These are phyloP conservation scores for Phalloptychus januarius DNA, from an alignment of 2,797 vertebrate species.

Conservation along the genomic window DNA sequence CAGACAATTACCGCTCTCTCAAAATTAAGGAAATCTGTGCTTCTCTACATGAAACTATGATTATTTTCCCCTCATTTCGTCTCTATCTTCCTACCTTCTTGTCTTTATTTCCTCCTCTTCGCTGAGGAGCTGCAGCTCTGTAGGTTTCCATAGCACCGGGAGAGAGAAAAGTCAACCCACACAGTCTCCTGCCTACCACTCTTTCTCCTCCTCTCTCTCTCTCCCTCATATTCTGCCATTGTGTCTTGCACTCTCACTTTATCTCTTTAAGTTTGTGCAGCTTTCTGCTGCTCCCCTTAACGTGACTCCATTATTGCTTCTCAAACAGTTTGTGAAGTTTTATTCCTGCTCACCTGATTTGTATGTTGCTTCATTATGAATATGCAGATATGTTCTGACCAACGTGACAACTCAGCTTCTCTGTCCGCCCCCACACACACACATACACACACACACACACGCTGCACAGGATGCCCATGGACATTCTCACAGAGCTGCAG, in stretches of 20 bases:
- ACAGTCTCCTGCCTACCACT: conserved; percentile 67
- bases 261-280: conserved; percentile 11
- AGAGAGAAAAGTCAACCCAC: conserved; percentile 68
- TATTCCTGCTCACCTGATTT: conserved; percentile 29
- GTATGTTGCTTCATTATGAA: conserved; percentile 50
- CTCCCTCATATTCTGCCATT: conserved; percentile 26
- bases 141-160: conserved; percentile 71
- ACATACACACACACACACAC: not conserved
- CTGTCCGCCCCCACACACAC: conserved; percentile 58
- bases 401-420: conserved; percentile 66
- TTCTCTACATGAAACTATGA: not conserved
- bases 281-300: conserved; percentile 18
- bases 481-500: conserved; percentile 36
- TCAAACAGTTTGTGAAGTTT: conserved; percentile 9
- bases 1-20: too few species aligned
- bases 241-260: conserved; percentile 31
- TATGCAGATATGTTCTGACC: conserved; percentile 71
- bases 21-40: too few species aligned
- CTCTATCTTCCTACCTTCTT: conserved; percentile 8
- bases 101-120: conserved; percentile 17
- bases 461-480: conserved; percentile 55
- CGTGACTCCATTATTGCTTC: not conserved
- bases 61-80: not conserved
- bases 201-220: conserved; percentile 36
- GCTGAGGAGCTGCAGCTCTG: conserved; percentile 64